Conservation (phyloP, 2,888 invertebrate species). For the Hydrotaea cyrtoneurina region DNA sequence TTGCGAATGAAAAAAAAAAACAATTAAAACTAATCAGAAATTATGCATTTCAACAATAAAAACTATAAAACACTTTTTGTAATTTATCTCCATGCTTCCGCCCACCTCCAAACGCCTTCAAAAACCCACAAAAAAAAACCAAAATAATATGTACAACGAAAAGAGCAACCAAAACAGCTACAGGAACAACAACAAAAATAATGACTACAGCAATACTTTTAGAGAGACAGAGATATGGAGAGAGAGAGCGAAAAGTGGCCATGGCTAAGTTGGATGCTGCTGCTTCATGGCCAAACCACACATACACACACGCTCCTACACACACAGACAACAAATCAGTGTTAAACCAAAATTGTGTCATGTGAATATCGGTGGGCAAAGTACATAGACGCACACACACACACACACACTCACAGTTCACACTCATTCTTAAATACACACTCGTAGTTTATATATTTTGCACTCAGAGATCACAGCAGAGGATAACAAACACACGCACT, state of each 20-base stretch:
- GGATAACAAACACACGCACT: constrained; percentile 7
- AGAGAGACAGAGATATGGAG: background rate
- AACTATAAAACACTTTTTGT: background rate
- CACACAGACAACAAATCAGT: constrained; percentile 13
- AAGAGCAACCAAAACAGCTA: background rate
- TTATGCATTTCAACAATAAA: background rate
- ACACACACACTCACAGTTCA: background rate
- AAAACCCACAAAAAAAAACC: background rate
- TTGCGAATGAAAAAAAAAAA: background rate
- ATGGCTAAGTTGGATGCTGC: constrained; percentile 30
- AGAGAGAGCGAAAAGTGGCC: constrained; percentile 6
- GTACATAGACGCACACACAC: background rate
- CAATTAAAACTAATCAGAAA: background rate
- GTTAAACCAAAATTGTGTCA: constrained; percentile 37
- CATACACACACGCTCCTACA: background rate
- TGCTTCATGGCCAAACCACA: constrained; percentile 32
- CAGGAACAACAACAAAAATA: background rate
- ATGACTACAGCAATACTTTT: background rate
- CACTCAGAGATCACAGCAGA: background rate
- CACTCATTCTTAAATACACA: background rate
- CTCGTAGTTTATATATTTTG: constrained; percentile 7
- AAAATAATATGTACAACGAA: background rate
- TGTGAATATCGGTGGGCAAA: constrained; percentile 15
- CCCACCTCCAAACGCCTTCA: background rate
- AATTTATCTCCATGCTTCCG: background rate